Conservation (phyloP, 2,888 invertebrate species). For the Apeira syringaria region DNA sequence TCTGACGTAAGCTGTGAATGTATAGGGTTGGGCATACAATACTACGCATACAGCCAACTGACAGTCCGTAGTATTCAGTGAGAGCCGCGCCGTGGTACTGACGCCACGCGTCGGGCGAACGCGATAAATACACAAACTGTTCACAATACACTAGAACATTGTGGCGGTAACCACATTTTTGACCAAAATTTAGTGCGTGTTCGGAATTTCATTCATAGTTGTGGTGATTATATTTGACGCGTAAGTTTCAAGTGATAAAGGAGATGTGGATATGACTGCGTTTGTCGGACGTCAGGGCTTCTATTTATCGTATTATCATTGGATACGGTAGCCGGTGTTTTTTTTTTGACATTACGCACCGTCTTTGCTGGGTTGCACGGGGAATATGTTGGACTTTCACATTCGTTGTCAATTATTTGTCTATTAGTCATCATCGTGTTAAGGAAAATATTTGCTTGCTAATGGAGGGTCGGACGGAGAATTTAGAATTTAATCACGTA, state of each 20-base stretch:
- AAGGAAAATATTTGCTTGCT: constrained; percentile 24
- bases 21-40: constrained; percentile 48
- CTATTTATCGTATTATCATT: constrained; percentile 45
- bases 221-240: constrained; percentile 40
- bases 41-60: constrained; percentile 40
- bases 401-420: constrained; percentile 18
- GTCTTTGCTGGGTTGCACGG: constrained; percentile 9
- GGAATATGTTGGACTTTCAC: constrained; percentile 27
- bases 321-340: constrained; percentile 26
- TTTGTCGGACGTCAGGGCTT: constrained; percentile 52
- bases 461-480: constrained; percentile 4
- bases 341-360: constrained; percentile 21
- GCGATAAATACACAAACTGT: constrained; percentile 19
- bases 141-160: constrained; percentile 16
- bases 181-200: constrained; percentile 27
- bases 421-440: constrained; percentile 29
- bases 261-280: constrained; percentile 72
- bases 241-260: constrained; percentile 69
- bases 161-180: constrained; percentile 22
- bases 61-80: constrained; percentile 51
- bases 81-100: constrained; percentile 55
- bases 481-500: background rate
- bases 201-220: constrained; percentile 34
- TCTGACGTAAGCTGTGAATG: constrained; percentile 73
- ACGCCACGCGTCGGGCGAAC: constrained; percentile 44